Conservation (phyloP, 2,113 vertebrate species). For the Silurus meridionalis region DNA sequence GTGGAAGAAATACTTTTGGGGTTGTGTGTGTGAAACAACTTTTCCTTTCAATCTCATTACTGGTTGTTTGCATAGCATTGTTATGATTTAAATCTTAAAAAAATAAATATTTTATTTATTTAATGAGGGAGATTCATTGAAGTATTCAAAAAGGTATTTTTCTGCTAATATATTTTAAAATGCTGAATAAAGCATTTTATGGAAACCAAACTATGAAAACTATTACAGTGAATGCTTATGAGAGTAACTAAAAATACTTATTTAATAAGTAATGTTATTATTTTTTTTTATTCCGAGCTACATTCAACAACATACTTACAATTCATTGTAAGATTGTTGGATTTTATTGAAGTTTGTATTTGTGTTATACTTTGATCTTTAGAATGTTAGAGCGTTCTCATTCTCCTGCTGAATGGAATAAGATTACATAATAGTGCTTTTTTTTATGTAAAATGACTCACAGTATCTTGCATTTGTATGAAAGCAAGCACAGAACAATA, state of each 20-base stretch:
- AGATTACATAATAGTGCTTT: slow-evolving; percentile 30
- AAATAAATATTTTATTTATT: slow-evolving; percentile 7
- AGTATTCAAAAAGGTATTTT: not conserved
- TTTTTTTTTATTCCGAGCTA: not conserved
- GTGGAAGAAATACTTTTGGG: slow-evolving; percentile 38
- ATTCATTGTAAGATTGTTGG: not conserved
- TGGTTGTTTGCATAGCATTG: not conserved
- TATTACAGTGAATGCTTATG: not conserved
- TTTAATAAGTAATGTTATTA: not conserved
- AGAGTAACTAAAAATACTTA: not conserved
- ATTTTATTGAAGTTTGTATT: not conserved
- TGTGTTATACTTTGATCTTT: not conserved
- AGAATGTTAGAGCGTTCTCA: not conserved
- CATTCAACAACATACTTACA: not conserved
- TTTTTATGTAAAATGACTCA: slow-evolving; percentile 46
- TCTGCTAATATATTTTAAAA: not conserved
- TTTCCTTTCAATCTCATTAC: not conserved
- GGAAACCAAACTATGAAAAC: not conserved
- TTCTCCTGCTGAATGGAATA: not conserved
- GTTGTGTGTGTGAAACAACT: not conserved
- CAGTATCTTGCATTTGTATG: slow-evolving; percentile 13
- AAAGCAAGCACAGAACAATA: slow-evolving; percentile 29
- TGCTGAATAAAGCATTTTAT: not conserved
- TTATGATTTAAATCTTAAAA: not conserved
- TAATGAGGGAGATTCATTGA: not conserved